Conservation (phyloP, 2,113 vertebrate species). For the Miniopterus natalensis region DNA sequence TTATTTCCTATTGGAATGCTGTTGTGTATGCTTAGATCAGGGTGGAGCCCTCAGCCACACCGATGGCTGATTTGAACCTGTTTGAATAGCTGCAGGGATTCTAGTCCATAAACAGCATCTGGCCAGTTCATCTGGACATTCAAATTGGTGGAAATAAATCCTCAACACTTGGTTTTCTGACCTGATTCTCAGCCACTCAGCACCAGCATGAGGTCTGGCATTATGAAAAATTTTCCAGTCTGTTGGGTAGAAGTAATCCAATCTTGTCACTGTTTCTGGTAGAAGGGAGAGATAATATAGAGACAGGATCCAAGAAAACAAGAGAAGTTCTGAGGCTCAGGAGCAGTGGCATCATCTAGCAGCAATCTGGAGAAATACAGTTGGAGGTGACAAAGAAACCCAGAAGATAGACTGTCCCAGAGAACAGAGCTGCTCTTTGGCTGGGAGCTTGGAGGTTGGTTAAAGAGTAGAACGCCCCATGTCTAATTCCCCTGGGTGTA, state of each 20-base stretch:
- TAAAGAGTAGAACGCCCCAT: background rate
- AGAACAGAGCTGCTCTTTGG: background rate
- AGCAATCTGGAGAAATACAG: background rate
- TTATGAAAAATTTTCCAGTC: slow-evolving; percentile 74
- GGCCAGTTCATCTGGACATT: slow-evolving; percentile 57
- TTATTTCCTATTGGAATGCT: slow-evolving; percentile 40
- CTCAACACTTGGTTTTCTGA: slow-evolving; percentile 73
- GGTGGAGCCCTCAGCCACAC: slow-evolving; percentile 6
- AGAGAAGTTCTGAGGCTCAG: background rate
- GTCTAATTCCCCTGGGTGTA: background rate
- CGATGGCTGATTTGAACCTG: slow-evolving; percentile 51
- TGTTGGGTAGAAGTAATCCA: slow-evolving; percentile 66
- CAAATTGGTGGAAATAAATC: slow-evolving; percentile 76
- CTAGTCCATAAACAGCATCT: slow-evolving; percentile 63
- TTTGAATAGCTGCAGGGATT: slow-evolving; percentile 56
- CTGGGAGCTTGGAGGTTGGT: background rate
- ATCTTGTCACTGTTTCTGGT: slow-evolving; percentile 35
- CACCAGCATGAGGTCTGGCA: slow-evolving; percentile 50
- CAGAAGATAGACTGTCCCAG: background rate
- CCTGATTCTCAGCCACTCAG: slow-evolving; percentile 70
- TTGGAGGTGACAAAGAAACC: background rate
- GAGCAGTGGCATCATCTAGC: background rate
- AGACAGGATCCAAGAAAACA: slow-evolving; percentile 22
- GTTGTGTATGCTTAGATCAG: background rate
- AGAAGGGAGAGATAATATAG: background rate